These are phyloP conservation scores for Noturus placidus DNA, from an alignment of 2,113 vertebrate species.

Conservation along the genomic window DNA sequence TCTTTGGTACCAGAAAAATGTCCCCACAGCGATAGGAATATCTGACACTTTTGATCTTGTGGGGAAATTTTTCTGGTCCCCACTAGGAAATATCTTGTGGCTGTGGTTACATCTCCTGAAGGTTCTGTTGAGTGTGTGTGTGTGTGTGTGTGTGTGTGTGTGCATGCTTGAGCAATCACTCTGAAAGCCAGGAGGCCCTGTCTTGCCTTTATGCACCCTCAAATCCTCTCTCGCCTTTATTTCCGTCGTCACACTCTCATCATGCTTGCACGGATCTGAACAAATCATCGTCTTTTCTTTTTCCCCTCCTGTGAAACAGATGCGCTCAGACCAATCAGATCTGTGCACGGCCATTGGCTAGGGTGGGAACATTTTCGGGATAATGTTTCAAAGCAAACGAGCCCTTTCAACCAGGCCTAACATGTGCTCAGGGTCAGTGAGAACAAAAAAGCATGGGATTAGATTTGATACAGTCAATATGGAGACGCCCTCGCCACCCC, in stretches of 20 bases:
- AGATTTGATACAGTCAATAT: conserved; percentile 60
- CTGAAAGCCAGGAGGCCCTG: conserved; percentile 52
- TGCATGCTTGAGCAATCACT: conserved; percentile 50
- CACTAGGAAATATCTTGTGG: conserved; percentile 56
- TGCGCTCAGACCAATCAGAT: conserved; percentile 48
- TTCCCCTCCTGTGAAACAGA: conserved; percentile 30
- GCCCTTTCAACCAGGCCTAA: conserved; percentile 36
- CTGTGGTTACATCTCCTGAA: conserved; percentile 67
- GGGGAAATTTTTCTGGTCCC: no score
- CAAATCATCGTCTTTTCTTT: conserved; percentile 37
- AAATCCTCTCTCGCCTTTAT: conserved; percentile 36
- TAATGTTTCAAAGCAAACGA: conserved; percentile 44
- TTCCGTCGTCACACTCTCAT: conserved; percentile 45
- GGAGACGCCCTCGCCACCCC: conserved; percentile 32
- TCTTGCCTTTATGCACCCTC: conserved; percentile 20
- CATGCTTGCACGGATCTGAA: conserved; percentile 47
- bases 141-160: conserved; percentile 27
- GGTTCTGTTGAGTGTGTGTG: conserved; percentile 26
- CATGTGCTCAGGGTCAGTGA: conserved; percentile 36
- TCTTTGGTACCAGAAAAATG: no score
- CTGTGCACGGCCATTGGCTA: conserved; percentile 32
- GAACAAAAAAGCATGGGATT: conserved; percentile 57
- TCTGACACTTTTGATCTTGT: no score
- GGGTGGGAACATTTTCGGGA: conserved; percentile 46
- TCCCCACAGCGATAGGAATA: no score